Conservation (phyloP, 1,140 invertebrate genomes). For the Cydia splendana region DNA sequence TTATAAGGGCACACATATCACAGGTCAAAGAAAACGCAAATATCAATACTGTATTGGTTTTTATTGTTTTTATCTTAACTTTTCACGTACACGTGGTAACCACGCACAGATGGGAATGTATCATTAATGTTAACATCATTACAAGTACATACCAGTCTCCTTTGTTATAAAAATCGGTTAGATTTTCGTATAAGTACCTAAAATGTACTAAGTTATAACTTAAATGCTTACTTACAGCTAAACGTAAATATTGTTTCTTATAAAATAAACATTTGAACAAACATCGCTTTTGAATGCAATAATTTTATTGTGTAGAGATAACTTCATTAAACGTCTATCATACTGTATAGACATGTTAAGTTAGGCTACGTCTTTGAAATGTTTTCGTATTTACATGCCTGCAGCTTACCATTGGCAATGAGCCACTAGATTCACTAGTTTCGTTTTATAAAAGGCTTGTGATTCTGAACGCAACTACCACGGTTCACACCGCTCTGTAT, state of each 20-base stretch:
- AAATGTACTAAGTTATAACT: constrained; percentile 65
- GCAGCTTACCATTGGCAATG: too few species aligned
- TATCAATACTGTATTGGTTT: constrained; percentile 77
- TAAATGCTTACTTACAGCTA: constrained; percentile 73
- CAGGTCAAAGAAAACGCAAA: constrained; percentile 54
- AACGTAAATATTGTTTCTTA: constrained; percentile 50
- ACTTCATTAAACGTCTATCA: not conserved
- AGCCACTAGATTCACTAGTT: too few species aligned
- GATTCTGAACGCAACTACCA: too few species aligned
- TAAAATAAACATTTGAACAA: constrained; percentile 61
- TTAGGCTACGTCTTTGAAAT: not conserved
- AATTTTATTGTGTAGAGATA: not conserved
- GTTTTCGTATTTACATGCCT: not conserved
- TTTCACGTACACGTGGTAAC: constrained; percentile 56
- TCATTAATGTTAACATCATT: constrained; percentile 61
- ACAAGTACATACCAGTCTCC: constrained; percentile 77
- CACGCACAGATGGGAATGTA: constrained; percentile 67
- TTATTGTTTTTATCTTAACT: constrained; percentile 75
- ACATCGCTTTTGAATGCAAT: constrained; percentile 55
- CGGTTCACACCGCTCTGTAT: too few species aligned
- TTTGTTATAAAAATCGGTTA: constrained; percentile 71
- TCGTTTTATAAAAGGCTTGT: too few species aligned
- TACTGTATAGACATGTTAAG: not conserved
- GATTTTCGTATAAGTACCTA: constrained; percentile 68
- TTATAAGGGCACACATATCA: not conserved